Evolutionary conservation across 2,797 vertebrate species (phyloP), one percentile per base, ranked within the genome.

Genomic region (Melanogrammus aeglefinus): DNA sequence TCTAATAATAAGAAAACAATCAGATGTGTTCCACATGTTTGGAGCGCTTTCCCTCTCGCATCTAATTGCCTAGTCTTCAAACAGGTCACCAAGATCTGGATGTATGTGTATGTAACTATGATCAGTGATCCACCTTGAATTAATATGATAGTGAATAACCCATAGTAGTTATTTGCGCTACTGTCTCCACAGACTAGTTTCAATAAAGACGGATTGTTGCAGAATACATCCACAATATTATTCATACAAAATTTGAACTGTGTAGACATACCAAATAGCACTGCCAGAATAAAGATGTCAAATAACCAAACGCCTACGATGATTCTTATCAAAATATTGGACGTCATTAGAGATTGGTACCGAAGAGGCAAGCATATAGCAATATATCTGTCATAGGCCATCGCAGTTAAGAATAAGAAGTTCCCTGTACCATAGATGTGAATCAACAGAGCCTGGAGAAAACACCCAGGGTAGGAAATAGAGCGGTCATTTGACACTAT

Each of bases 331-430:
- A 92, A 12, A 16, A 39, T 81, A 0, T 72, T 27, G 14, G 84
- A 73, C 33, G 70, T 93, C 89, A 95, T 90, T 66, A 94, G 81
- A 0, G 87, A 36, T 36, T 87, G 88, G 78, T 95, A 95, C 69
- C 78, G 90, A 41, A 95, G 57, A 3, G 94, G 94, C 69, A 73
- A 85, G 82, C 95, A 95, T 78, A 96, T 94, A 36, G 95, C 94
- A 5, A 94, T 70, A 18, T 94, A 95, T 76, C 93, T 84, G 85
- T 96, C 94, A 1, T 91, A 92, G n/a, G 94, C 93, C 94, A 96
- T 95, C 27, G 90, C 91, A 31, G 86, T 85, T 7, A 95, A 80
- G 78, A 92, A 89, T 0, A 94, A 78, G 12, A 93, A 35, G 80
- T 94, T 91, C 16, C 87, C 90, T 12, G 88, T 47, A n/a, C 93